These are phyloP conservation scores for Strongylocentrotus purpuratus DNA, from an alignment of 35 echinoderm and acorn worm species.

Conservation along the genomic window DNA sequence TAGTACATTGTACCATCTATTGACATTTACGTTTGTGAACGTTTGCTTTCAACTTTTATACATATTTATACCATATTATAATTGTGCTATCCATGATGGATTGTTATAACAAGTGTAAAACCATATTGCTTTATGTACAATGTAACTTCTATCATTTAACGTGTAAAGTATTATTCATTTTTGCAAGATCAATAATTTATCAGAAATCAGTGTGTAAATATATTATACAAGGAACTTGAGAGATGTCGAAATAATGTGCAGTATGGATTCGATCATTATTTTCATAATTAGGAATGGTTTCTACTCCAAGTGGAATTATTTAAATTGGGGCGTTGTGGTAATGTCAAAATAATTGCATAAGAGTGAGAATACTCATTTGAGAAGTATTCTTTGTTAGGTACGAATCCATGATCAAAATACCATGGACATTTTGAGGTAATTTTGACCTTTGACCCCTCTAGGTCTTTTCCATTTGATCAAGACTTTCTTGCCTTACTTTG, in stretches of 20 bases:
- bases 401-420: not conserved
- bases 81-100: not conserved
- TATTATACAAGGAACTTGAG: not conserved
- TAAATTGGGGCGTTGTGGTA: not conserved
- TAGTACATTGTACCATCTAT: not conserved
- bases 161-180: slow-evolving; percentile 30
- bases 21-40: not conserved
- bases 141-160: not conserved
- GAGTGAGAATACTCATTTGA: not conserved
- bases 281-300: not conserved
- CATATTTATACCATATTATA: slow-evolving; percentile 37
- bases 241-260: not conserved
- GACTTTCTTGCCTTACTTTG: slow-evolving; percentile 36
- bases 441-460: not conserved
- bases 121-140: not conserved
- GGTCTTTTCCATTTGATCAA: not conserved
- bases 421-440: not conserved
- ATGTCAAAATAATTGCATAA: not conserved
- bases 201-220: slow-evolving; percentile 25
- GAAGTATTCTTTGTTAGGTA: not conserved
- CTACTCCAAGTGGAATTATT: not conserved
- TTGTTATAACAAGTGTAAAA: slow-evolving; percentile 17
- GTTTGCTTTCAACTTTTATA: slow-evolving; percentile 38
- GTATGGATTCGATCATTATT: not conserved
- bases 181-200: slow-evolving; percentile 12